Evolutionary conservation across 1,140 invertebrate species (phyloP), one percentile per base, ranked within the genome.

Genomic region (Drosophila takahashii): DNA sequence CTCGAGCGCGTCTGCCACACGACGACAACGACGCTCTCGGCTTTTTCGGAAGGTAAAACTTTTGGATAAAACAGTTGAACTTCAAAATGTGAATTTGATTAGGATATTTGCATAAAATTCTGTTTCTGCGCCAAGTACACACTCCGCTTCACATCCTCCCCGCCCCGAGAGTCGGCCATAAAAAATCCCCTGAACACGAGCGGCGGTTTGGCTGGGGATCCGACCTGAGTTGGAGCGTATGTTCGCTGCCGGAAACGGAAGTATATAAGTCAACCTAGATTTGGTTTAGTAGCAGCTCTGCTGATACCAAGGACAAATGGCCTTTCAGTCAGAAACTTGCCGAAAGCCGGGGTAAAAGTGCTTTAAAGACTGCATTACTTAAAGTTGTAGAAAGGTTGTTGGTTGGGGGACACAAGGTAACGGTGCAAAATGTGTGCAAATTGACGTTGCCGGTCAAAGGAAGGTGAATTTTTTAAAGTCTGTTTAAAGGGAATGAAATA

Each of bases 91-190:
- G 89, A 86, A 91, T 91, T 91, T 91, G 89, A 91, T 91, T 91
- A 91, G 89, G 89, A 91, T 87, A 91, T 91, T 91, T 91, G 89
- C 89, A 91, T 91, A 91, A 87, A 91, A 91, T 91, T 90, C 87
- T 89, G 84, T 84, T 78, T 78, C 80, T 81, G 84, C 84, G 72
- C 60, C 52, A 72, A 83, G 81, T 77, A 87, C 86, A 89, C 79
- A 89, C 86, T 74, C 79, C 36, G 26, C 58, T 64, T 62, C 57
- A 41, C 53, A 27, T 29, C 44, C 34, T 11, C 52, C 22, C 56
- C 53, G 42, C 13, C 44, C 10, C 22, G 44, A 36, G 10, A 57
- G 51, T 27, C 13, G 29, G 64, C 50, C 51, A 70, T 70, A 70
- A 70, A 70, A 69, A 70, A 65, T 45, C 29, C 66, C 66, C n/a